These are phyloP conservation scores for Catharus ustulatus DNA, from an alignment of 2,797 vertebrate species.

Conservation along the genomic window DNA sequence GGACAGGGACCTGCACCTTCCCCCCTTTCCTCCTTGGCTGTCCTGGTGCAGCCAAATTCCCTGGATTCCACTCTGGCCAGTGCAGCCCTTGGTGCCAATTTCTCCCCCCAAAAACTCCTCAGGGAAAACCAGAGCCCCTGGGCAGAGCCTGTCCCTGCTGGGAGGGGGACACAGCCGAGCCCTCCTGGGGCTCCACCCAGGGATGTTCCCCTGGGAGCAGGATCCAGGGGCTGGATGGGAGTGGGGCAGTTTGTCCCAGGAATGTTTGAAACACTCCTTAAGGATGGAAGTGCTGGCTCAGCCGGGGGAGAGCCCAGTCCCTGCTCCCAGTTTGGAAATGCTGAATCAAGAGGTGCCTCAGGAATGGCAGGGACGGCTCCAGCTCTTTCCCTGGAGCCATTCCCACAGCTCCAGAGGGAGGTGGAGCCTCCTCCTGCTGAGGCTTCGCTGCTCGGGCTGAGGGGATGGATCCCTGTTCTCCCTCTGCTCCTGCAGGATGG, in stretches of 20 bases:
- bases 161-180: not conserved
- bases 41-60: not conserved
- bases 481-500: not conserved
- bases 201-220: not conserved
- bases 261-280: rapidly evolving
- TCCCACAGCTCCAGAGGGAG: not conserved
- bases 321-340: not conserved
- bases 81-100: not conserved
- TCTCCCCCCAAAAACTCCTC: not conserved
- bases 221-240: not conserved
- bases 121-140: not conserved
- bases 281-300: not conserved
- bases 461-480: not conserved
- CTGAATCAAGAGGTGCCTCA: not conserved
- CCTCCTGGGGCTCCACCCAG: not conserved
- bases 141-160: not conserved
- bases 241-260: not conserved
- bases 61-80: not conserved
- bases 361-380: not conserved
- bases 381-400: not conserved
- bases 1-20: not conserved
- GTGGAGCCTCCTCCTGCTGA: not conserved
- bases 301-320: not conserved
- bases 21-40: not conserved
- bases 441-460: not conserved